phyloP scores from a whole-genome alignment of 2,113 vertebrate species.

The Mustela nigripes region DNA sequence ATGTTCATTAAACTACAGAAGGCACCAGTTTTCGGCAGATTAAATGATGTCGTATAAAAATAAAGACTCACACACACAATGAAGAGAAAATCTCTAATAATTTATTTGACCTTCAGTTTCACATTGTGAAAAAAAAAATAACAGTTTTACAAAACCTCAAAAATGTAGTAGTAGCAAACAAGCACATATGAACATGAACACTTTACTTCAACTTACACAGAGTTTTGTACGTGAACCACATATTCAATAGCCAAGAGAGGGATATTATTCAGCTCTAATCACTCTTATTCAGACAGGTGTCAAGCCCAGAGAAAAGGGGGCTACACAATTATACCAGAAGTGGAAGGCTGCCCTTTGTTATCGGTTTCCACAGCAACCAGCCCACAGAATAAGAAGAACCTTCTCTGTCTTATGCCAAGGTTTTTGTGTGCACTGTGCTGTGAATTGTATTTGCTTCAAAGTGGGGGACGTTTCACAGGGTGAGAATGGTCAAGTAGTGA shows the following conservation, averaged over 20 bases:
- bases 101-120: conserved; percentile 99
- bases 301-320: conserved; percentile 88
- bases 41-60: conserved; percentile 20
- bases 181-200: conserved; percentile 86
- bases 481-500: conserved; percentile 85
- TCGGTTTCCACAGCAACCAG: conserved; percentile 93
- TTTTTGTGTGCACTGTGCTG: conserved; percentile 89
- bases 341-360: conserved; percentile 93
- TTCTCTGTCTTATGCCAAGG: conserved; percentile 90
- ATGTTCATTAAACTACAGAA: conserved; percentile 8
- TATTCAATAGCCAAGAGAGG: conserved; percentile 84
- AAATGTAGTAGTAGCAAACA: conserved; percentile 88
- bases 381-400: conserved; percentile 90
- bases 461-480: conserved; percentile 84
- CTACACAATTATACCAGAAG: conserved; percentile 92
- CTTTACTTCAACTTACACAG: conserved; percentile 87
- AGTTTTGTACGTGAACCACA: conserved; percentile 84
- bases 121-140: conserved; percentile 95
- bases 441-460: conserved; percentile 90
- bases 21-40: not conserved
- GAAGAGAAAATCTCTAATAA: conserved; percentile 96
- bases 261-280: conserved; percentile 89
- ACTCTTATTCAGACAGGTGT: conserved; percentile 91
- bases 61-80: conserved; percentile 53
- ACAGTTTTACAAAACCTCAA: conserved; percentile 96